Base-by-base conservation (phyloP, 2,797 vertebrate genomes). In the Hybognathus amarus region DNA sequence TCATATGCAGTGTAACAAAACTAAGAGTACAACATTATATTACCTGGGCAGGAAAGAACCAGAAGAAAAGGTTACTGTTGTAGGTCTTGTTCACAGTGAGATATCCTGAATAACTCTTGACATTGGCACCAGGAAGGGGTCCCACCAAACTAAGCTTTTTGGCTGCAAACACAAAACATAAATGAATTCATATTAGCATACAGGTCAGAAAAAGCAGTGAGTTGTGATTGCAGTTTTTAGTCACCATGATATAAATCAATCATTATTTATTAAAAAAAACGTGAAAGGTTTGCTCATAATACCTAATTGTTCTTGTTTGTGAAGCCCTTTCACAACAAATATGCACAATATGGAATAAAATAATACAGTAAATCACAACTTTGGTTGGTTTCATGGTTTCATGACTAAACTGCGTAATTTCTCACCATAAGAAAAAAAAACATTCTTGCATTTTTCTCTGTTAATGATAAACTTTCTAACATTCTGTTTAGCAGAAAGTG, bases 31-130 rank as follows among this genome's bases (percentile, higher is more conserved):
- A 3, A 5, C 4, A 24, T 77, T 59, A 59, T n/a, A 76, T 20
- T 93, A 91, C 93, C 89, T 94, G 91, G 22, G 96, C 96, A 2
- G 96, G 96, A 80, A 97, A 94, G 89, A 97, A 96, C 96, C 96
- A 97, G 86, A 97, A 97, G 92, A 96, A 97, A 69, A 98, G 93
- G 90, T 95, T 97, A 91, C 94, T 97, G 91, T 96, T 97, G 93
- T 93, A 96, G 50, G 90, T 94, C 83, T 95, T 94, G 90, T 96
- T 97, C 88, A 95, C 92, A 0, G 96, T 97, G 73, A 96, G 85
- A 87, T 97, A 98, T 11, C 95, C 90, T 0, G 95, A 89, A 47
- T 94, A 96, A 85, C 95, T 96, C 89, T 96, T 94, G 70, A 95
- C 87, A 11, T 93, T 93, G 77, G 91, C 89, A 80, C 96, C 96